Percentiles rank a stretch among this genome's conserved stretches.
Evolutionary conservation across 2,797 vertebrate genomes (phyloP).

Genomic region (Gymnothorax reevesii): DNA sequence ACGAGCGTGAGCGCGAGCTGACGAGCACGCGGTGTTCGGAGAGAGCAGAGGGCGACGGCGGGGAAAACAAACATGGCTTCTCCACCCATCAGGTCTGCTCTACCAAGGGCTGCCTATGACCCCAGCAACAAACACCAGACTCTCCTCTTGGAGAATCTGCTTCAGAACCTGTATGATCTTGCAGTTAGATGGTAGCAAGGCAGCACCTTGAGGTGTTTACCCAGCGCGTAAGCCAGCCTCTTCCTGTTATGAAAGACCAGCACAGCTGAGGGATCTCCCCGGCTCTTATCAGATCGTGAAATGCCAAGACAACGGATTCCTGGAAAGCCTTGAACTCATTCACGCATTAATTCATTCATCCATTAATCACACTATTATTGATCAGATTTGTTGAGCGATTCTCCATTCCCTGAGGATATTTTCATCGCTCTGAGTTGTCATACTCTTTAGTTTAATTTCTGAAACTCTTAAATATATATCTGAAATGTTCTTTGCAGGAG

Average conservation of each 20-base stretch:
- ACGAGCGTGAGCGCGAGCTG: slow-evolving; percentile 65
- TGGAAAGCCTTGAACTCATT: neutral
- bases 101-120: neutral
- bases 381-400: neutral
- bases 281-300: neutral
- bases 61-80: slow-evolving; percentile 51
- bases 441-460: neutral
- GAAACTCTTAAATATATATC: neutral
- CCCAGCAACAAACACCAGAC: neutral
- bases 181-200: neutral
- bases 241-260: neutral
- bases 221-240: neutral
- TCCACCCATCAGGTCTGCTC: neutral
- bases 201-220: neutral
- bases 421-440: neutral
- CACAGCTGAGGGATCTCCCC: neutral
- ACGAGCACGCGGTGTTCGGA: slow-evolving; percentile 66
- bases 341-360: no score
- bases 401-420: neutral
- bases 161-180: neutral
- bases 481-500: neutral
- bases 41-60: slow-evolving; percentile 63
- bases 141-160: neutral
- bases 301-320: neutral
- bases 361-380: neutral